Conservation (phyloP, 2,113 vertebrate species). For the Bubo blakistoni region DNA sequence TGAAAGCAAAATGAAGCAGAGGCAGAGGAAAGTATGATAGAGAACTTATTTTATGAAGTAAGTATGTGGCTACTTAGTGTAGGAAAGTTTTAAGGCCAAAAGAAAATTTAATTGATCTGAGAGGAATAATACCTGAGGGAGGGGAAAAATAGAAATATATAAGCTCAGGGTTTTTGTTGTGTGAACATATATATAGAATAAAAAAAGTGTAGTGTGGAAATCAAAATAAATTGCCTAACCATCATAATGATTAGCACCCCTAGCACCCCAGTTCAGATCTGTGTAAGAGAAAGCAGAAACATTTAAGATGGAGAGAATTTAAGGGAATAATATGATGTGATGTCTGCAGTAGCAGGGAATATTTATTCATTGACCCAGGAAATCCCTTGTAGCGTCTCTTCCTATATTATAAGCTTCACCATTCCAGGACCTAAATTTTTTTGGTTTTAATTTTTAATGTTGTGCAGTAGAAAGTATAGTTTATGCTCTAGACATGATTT, state of each 20-base stretch:
- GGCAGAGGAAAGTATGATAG: not conserved
- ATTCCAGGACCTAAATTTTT: not conserved
- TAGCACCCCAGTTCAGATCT: not conserved
- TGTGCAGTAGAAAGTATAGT: not conserved
- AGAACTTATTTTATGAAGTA: not conserved
- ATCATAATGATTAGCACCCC: not conserved
- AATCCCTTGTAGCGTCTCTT: not conserved
- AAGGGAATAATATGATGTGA: not conserved
- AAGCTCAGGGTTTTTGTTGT: not conserved
- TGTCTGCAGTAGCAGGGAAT: not conserved
- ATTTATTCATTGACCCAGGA: not conserved
- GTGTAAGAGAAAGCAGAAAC: not conserved
- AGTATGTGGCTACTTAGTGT: not conserved
- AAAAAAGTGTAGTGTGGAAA: not conserved
- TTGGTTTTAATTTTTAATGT: not conserved
- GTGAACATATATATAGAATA: not conserved
- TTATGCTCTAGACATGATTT: not conserved
- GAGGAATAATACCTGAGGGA: not conserved
- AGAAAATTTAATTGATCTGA: not conserved
- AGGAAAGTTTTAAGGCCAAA: not conserved
- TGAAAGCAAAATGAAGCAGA: not conserved
- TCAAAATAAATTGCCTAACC: not conserved
- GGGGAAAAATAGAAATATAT: not conserved
- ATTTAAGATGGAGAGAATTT: not conserved
- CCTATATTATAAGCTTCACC: not conserved